Conservation (phyloP, 2,113 vertebrate genomes). For the Gasterosteus aculeatus region DNA sequence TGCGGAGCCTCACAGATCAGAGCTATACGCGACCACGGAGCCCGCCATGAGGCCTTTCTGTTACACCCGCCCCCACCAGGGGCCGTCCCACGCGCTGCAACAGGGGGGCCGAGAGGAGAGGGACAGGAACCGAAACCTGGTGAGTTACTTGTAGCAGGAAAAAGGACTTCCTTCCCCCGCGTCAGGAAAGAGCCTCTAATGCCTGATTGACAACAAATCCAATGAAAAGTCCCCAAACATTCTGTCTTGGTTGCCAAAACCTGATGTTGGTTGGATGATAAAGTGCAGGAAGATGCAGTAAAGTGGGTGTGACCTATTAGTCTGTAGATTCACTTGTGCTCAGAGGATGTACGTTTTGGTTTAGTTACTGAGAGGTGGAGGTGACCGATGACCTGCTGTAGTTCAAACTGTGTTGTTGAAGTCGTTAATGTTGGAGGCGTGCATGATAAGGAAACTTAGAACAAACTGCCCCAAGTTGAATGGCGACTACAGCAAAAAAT, state of each 20-base stretch:
- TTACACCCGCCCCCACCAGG: conserved; percentile 85
- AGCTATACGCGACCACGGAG: conserved; percentile 69
- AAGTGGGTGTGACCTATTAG: neutral
- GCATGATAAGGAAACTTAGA: too few species aligned
- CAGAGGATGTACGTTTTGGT: neutral
- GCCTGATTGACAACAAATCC: conserved; percentile 34
- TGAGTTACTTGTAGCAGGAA: conserved; percentile 84
- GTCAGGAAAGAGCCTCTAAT: conserved; percentile 34
- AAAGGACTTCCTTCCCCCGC: conserved; percentile 30
- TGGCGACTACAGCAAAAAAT: neutral
- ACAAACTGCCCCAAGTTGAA: neutral
- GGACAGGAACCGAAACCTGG: conserved; percentile 88
- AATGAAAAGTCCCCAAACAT: neutral
- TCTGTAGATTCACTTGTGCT: neutral
- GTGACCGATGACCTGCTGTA: neutral
- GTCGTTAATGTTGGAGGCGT: neutral
- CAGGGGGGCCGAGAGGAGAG: conserved; percentile 90
- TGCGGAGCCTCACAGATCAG: conserved; percentile 63
- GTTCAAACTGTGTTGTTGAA: neutral
- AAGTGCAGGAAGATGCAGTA: neutral
- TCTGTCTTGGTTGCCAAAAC: neutral
- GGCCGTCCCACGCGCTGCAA: conserved; percentile 78
- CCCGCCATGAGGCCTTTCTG: conserved; percentile 76
- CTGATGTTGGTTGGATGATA: neutral
- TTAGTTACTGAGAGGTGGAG: neutral